Conservation (phyloP, 2,113 vertebrate genomes). For the Hyaena hyaena region DNA sequence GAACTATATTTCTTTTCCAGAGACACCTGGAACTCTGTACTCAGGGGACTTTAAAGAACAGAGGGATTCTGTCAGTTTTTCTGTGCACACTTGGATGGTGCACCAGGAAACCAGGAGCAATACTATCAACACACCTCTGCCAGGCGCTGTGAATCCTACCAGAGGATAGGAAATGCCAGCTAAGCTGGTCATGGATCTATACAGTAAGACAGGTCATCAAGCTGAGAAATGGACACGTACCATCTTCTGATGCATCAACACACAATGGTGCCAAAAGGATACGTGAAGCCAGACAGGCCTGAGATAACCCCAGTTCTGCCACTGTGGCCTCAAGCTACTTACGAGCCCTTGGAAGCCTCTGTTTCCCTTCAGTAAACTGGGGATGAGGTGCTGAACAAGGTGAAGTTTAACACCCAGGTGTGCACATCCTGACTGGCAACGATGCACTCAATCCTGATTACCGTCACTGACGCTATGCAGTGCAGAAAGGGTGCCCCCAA, state of each 20-base stretch:
- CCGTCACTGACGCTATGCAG: neutral
- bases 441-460: neutral
- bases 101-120: neutral
- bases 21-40: neutral
- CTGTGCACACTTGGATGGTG: neutral
- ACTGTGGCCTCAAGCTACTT: neutral
- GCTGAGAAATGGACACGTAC: neutral
- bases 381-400: neutral
- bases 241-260: neutral
- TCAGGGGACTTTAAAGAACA: neutral
- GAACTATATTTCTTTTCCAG: neutral
- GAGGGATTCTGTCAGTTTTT: neutral
- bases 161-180: fast-evolving
- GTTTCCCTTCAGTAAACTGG: neutral
- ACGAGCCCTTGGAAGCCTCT: neutral
- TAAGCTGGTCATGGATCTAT: neutral
- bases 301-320: neutral
- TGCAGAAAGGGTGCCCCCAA: neutral
- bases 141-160: neutral
- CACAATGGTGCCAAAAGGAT: neutral
- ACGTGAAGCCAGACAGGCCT: neutral
- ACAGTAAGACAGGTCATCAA: fast-evolving
- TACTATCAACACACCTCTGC: neutral
- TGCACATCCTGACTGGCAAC: neutral
- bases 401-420: neutral